phyloP scores from a whole-genome alignment of 2,113 vertebrate genomes.

The Pandion haliaetus region DNA sequence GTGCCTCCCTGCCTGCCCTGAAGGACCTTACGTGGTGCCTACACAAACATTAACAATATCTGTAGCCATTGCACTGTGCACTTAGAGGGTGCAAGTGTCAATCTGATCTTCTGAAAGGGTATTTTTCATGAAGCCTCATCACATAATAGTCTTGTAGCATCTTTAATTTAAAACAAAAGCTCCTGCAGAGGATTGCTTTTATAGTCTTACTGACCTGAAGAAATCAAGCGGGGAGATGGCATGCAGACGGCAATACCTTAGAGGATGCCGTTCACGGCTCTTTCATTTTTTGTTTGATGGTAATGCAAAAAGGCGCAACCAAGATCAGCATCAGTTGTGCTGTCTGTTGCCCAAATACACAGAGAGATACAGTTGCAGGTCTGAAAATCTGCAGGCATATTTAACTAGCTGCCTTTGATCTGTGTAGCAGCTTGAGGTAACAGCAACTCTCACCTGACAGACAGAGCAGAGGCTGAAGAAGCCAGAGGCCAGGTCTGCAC shows the following conservation, averaged over 20 bases:
- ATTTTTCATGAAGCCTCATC: slow-evolving; percentile 2
- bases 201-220: background rate
- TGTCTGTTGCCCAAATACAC: background rate
- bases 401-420: background rate
- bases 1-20: background rate
- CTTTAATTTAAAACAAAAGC: slow-evolving; percentile 54
- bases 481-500: slow-evolving; percentile 1
- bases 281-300: slow-evolving; percentile 2
- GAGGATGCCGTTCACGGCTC: background rate
- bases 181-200: background rate
- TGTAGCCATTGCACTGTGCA: background rate
- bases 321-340: background rate
- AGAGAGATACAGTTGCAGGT: background rate
- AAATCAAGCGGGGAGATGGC: background rate
- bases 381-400: background rate
- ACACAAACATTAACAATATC: background rate
- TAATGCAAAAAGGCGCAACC: background rate
- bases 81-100: background rate
- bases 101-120: slow-evolving; percentile 15
- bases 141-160: slow-evolving; percentile 47
- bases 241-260: background rate
- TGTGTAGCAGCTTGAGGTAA: background rate
- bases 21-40: background rate
- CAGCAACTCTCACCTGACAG: background rate
- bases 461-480: background rate